A percentile compares a stretch with the other conserved stretches of the same genome.
Evolutionary conservation across 2,113 vertebrate genomes (phyloP).

Genomic region (Embiotoca jacksoni): DNA sequence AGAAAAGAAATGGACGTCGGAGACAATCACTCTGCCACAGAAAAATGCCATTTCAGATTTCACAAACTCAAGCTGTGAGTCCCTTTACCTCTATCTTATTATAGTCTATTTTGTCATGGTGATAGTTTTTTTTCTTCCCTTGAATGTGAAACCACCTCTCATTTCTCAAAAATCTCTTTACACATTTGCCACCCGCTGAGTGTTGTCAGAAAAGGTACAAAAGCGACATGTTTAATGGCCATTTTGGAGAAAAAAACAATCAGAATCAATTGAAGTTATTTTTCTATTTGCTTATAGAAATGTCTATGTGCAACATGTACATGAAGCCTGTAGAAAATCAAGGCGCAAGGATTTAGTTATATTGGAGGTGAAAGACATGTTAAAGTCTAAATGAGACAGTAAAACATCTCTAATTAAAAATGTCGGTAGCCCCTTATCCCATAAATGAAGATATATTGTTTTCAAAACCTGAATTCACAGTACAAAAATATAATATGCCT

Average conservation of each 20-base stretch:
- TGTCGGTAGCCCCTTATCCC: slow-evolving; percentile 88
- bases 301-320: slow-evolving; percentile 52
- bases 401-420: slow-evolving; percentile 81
- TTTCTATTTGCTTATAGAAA: slow-evolving; percentile 52
- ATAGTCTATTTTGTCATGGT: slow-evolving; percentile 28
- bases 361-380: slow-evolving; percentile 61
- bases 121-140: slow-evolving; percentile 12
- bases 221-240: slow-evolving; percentile 50
- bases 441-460: slow-evolving; percentile 83
- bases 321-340: slow-evolving; percentile 69
- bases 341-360: slow-evolving; percentile 39
- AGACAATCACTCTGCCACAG: slow-evolving; percentile 53
- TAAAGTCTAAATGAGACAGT: slow-evolving; percentile 74
- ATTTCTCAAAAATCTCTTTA: slow-evolving; percentile 30
- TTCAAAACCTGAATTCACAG: slow-evolving; percentile 84
- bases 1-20: slow-evolving; percentile 59
- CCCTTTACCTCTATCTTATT: slow-evolving; percentile 21
- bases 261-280: slow-evolving; percentile 27
- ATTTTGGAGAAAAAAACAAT: slow-evolving; percentile 31
- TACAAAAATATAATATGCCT: slow-evolving; percentile 87
- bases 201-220: slow-evolving; percentile 68
- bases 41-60: slow-evolving; percentile 50
- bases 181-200: slow-evolving; percentile 64
- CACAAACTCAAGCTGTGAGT: slow-evolving; percentile 21
- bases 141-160: slow-evolving; percentile 28